These are phyloP conservation scores for Drosophila kambysellisi DNA, from an alignment of 2,888 invertebrate genomes.

Conservation along the genomic window DNA sequence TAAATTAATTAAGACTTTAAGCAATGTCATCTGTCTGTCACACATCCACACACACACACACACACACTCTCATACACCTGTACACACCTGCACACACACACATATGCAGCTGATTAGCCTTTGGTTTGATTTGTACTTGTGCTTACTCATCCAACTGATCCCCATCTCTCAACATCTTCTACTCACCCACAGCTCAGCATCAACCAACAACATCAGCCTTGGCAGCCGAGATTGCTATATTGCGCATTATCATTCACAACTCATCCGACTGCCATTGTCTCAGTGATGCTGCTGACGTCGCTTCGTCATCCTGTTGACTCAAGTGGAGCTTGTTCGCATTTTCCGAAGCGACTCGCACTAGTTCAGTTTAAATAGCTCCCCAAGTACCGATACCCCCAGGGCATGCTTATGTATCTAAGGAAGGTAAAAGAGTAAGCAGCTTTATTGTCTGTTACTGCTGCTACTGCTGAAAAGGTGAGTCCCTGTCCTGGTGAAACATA, in stretches of 20 bases:
- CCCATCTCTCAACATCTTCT: constrained; percentile 29
- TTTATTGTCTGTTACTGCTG: constrained; percentile 48
- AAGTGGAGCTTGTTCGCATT: constrained; percentile 43
- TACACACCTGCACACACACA: background rate
- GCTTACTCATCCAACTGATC: constrained; percentile 44
- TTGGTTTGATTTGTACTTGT: constrained; percentile 37
- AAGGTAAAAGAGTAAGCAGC: constrained; percentile 22
- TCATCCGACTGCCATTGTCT: constrained; percentile 77
- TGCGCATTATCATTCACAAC: constrained; percentile 76
- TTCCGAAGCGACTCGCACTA: constrained; percentile 42
- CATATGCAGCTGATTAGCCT: constrained; percentile 40
- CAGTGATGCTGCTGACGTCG: constrained; percentile 44
- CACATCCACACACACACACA: constrained; percentile 17
- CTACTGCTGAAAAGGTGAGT: constrained; percentile 58
- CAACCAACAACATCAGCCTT: background rate
- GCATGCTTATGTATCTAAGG: constrained; percentile 60
- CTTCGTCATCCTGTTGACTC: constrained; percentile 43
- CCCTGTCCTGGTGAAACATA: constrained; percentile 27
- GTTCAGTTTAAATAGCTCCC: constrained; percentile 54
- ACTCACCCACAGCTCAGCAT: constrained; percentile 21
- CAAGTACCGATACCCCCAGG: constrained; percentile 36
- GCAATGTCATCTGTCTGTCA: constrained; percentile 46
- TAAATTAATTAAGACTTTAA: constrained; percentile 72
- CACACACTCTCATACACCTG: constrained; percentile 5
- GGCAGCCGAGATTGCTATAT: constrained; percentile 4